A percentile compares a stretch with the other conserved stretches of the same genome.
These are phyloP conservation scores for Lethocerus indicus DNA, from an alignment of 1,140 invertebrate genomes.

Conservation along the genomic window DNA sequence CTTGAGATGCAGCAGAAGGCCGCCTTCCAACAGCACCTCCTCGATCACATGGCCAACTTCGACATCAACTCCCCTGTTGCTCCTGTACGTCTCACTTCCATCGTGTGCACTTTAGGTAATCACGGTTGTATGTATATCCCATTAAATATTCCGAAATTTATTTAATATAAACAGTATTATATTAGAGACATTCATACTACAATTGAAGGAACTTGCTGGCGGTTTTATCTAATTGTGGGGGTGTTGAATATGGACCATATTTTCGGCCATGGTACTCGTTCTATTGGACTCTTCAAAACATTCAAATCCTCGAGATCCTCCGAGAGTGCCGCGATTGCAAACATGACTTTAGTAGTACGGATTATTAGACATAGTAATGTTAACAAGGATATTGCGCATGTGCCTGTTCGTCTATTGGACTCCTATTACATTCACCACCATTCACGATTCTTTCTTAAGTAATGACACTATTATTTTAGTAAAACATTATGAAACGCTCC, in stretches of 20 bases:
- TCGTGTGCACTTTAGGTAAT: constrained; percentile 8
- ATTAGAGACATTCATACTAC: not conserved
- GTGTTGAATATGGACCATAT: not conserved
- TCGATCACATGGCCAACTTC: constrained; percentile 8
- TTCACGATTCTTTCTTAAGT: no score
- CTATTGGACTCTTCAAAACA: no score
- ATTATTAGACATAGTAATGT: no score
- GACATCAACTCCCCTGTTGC: constrained; percentile 8
- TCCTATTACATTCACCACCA: no score
- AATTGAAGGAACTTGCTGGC: not conserved
- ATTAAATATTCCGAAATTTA: not conserved
- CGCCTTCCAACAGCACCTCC: not conserved
- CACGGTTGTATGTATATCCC: not conserved
- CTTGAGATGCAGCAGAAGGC: constrained; percentile 9
- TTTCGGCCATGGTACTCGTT: no score
- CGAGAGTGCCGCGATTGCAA: no score
- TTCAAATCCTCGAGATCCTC: no score
- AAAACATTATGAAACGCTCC: no score
- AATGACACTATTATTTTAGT: no score
- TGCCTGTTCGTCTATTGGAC: no score
- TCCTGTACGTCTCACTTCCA: not conserved
- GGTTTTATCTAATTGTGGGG: not conserved
- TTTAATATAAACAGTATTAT: not conserved
- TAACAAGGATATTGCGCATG: no score
- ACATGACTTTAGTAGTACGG: no score